Evolutionary conservation across 2,888 invertebrate species (phyloP).

Genomic region (Ashinkailepas kermadecensis): DNA sequence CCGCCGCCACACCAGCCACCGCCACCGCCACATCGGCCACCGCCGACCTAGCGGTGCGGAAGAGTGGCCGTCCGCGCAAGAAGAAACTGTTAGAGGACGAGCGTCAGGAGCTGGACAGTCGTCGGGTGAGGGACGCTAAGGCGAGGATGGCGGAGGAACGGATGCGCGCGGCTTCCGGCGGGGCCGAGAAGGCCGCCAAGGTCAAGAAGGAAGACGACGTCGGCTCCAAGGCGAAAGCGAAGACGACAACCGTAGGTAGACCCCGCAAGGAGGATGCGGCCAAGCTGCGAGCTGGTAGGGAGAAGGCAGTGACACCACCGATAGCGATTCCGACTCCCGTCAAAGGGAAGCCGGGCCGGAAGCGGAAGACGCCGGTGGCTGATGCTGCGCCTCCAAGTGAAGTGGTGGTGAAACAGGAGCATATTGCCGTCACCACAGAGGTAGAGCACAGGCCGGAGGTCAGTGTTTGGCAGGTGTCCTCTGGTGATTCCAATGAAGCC

Average conservation of each 20-base stretch:
- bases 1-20: not conserved
- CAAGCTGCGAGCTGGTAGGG: not conserved
- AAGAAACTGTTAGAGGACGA: not conserved
- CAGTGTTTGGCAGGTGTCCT: not conserved
- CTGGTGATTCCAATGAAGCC: not conserved
- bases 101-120: not conserved
- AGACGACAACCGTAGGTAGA: not conserved
- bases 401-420: not conserved
- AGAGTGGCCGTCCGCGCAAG: conserved; percentile 22
- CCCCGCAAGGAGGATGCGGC: not conserved
- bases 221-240: too few species aligned
- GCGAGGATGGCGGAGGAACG: not conserved
- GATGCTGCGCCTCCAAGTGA: not conserved
- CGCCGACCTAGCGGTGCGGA: not conserved
- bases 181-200: not conserved
- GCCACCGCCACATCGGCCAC: not conserved
- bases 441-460: not conserved
- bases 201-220: too few species aligned
- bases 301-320: not conserved
- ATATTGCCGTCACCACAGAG: not conserved
- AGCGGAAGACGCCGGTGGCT: not conserved
- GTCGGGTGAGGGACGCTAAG: not conserved
- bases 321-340: not conserved
- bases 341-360: conserved; percentile 1
- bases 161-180: not conserved